These are phyloP conservation scores for Seriola aureovittata DNA, from an alignment of 2,113 vertebrate genomes.

Conservation along the genomic window DNA sequence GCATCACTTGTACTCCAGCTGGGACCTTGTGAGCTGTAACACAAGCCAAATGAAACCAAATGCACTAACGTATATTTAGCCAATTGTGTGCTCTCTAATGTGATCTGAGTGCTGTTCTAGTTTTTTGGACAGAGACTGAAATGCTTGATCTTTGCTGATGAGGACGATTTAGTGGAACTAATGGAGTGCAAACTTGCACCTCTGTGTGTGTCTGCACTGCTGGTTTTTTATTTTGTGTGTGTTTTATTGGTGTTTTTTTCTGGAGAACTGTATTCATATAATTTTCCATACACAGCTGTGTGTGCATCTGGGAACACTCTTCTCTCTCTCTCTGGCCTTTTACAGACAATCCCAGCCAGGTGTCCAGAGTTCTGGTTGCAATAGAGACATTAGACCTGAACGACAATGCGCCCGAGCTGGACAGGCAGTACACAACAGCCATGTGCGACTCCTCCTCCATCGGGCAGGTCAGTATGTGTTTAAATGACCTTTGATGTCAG, in stretches of 20 bases:
- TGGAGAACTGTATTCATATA: neutral
- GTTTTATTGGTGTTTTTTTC: too few species aligned
- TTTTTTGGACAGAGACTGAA: slow-evolving; percentile 58
- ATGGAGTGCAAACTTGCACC: slow-evolving; percentile 36
- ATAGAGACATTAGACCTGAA: slow-evolving; percentile 91
- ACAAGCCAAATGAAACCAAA: slow-evolving; percentile 66
- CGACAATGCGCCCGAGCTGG: slow-evolving; percentile 91
- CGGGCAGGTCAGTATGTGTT: slow-evolving; percentile 86
- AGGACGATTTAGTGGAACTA: slow-evolving; percentile 49
- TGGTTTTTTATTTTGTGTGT: neutral
- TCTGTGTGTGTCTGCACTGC: neutral
- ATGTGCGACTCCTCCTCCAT: slow-evolving; percentile 88
- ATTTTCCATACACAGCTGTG: slow-evolving; percentile 9
- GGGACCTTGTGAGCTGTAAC: slow-evolving; percentile 53
- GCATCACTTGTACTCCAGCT: slow-evolving; percentile 58
- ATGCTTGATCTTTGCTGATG: slow-evolving; percentile 45
- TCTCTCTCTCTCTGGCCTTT: slow-evolving; percentile 44
- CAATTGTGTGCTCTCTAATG: slow-evolving; percentile 53
- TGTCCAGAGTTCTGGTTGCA: slow-evolving; percentile 87
- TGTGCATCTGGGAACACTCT: neutral
- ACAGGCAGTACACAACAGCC: slow-evolving; percentile 88
- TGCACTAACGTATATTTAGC: slow-evolving; percentile 48
- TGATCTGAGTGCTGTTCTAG: slow-evolving; percentile 56
- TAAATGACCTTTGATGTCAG: neutral
- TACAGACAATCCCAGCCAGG: slow-evolving; percentile 91